These are phyloP conservation scores for Hecatera dysodea DNA, from an alignment of 2,888 invertebrate genomes.

Conservation along the genomic window DNA sequence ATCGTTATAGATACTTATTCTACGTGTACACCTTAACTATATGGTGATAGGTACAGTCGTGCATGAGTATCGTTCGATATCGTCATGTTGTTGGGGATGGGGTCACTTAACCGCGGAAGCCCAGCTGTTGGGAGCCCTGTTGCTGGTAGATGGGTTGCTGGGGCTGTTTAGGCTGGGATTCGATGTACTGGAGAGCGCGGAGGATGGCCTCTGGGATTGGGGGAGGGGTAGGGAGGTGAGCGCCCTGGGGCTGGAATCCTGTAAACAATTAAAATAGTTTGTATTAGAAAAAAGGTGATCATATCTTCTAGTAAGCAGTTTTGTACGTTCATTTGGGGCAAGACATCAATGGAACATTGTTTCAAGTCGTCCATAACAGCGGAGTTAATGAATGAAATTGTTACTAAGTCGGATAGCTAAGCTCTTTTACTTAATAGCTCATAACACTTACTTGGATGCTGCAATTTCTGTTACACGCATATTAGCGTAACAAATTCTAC, in stretches of 20 bases:
- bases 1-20: constrained; percentile 73
- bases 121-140: constrained; percentile 59
- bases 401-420: neutral
- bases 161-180: constrained; percentile 74
- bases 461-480: constrained; percentile 24
- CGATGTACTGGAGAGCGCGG: constrained; percentile 87
- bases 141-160: constrained; percentile 64
- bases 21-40: constrained; percentile 69
- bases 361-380: neutral
- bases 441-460: constrained; percentile 20
- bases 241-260: constrained; percentile 92
- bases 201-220: constrained; percentile 91
- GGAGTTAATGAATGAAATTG: constrained; percentile 21
- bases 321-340: neutral
- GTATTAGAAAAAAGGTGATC: neutral
- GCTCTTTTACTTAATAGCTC: constrained; percentile 17
- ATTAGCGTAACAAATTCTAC: constrained; percentile 35
- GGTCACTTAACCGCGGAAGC: constrained; percentile 80
- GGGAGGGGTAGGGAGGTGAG: constrained; percentile 92
- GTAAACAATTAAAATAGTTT: constrained; percentile 55
- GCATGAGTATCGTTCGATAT: constrained; percentile 64
- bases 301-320: neutral
- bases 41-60: constrained; percentile 66
- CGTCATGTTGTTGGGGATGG: constrained; percentile 26
- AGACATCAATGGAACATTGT: neutral